These are phyloP conservation scores for Thunnus thynnus DNA, from an alignment of 2,113 vertebrate species.

Conservation along the genomic window DNA sequence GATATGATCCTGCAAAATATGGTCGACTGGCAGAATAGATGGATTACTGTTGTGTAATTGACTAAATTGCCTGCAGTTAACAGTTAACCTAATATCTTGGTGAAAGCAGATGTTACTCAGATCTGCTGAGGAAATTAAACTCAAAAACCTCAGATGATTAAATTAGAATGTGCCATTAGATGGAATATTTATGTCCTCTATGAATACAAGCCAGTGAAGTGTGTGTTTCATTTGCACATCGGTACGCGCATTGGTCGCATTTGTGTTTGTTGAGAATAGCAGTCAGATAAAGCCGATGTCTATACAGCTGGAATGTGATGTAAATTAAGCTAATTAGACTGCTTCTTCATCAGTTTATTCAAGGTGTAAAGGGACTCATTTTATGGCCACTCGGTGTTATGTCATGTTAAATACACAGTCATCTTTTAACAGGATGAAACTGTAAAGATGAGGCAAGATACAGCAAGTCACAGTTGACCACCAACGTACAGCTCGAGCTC, in stretches of 20 bases:
- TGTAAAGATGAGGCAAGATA: constrained; percentile 34
- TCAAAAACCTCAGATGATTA: constrained; percentile 42
- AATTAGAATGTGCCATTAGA: constrained; percentile 52
- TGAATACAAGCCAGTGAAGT: constrained; percentile 39
- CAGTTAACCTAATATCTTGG: constrained; percentile 21
- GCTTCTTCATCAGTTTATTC: constrained; percentile 40
- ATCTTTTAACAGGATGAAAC: constrained; percentile 14
- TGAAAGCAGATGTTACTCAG: constrained; percentile 55
- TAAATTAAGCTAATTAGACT: constrained; percentile 34
- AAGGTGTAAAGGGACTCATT: constrained; percentile 8
- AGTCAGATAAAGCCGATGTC: constrained; percentile 28
- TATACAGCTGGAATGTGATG: constrained; percentile 15
- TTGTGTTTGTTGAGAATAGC: constrained; percentile 22
- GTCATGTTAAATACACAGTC: constrained; percentile 29
- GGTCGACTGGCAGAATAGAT: constrained; percentile 41
- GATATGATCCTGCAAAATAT: constrained; percentile 43
- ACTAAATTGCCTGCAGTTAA: constrained; percentile 43
- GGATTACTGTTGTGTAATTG: constrained; percentile 58
- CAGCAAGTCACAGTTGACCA: constrained; percentile 24
- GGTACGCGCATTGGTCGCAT: constrained; percentile 4
- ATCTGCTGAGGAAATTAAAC: constrained; percentile 38
- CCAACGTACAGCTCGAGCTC: constrained; percentile 17
- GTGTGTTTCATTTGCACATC: constrained; percentile 53
- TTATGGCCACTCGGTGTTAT: constrained; percentile 25
- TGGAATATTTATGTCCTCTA: constrained; percentile 55